phyloP scores from a whole-genome alignment of 2,888 invertebrate genomes.

The Drosophila infuscata region DNA sequence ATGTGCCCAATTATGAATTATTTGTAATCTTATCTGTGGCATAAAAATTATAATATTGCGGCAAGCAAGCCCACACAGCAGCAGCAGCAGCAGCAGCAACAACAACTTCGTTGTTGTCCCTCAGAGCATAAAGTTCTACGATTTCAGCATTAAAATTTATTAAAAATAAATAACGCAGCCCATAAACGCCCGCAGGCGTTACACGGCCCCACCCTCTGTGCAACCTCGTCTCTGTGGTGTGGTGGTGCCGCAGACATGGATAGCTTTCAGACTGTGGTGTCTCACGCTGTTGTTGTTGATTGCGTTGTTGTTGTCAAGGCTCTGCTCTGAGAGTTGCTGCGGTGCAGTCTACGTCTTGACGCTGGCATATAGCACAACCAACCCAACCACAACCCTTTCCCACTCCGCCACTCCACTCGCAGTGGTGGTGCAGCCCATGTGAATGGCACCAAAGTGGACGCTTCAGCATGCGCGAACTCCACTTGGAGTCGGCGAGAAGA shows the following conservation, averaged over 20 bases:
- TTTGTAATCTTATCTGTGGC: conserved; percentile 77
- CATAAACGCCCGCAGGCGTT: conserved; percentile 37
- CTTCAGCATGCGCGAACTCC: conserved; percentile 80
- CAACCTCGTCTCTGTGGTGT: conserved; percentile 4
- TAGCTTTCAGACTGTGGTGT: conserved; percentile 28
- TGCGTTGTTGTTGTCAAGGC: conserved; percentile 12
- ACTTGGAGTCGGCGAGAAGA: conserved; percentile 57
- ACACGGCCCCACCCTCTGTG: background rate
- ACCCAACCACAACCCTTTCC: conserved; percentile 52
- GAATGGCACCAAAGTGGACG: conserved; percentile 81
- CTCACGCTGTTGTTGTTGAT: conserved; percentile 29
- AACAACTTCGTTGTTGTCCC: conserved; percentile 15
- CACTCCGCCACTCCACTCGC: background rate
- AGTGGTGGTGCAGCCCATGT: conserved; percentile 45
- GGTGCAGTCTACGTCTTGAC: conserved; percentile 49
- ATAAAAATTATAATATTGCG: conserved; percentile 75
- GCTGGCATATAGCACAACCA: conserved; percentile 33
- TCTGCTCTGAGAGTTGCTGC: conserved; percentile 18
- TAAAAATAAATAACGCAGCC: conserved; percentile 65
- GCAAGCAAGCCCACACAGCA: conserved; percentile 66
- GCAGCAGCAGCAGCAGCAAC: conserved; percentile 4
- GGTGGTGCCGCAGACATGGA: conserved; percentile 33
- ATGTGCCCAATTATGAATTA: conserved; percentile 63
- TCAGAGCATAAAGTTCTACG: conserved; percentile 56
- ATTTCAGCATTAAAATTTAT: conserved; percentile 79